Base-by-base conservation (phyloP, 2,113 vertebrate species). In the Elephantulus edwardii region DNA sequence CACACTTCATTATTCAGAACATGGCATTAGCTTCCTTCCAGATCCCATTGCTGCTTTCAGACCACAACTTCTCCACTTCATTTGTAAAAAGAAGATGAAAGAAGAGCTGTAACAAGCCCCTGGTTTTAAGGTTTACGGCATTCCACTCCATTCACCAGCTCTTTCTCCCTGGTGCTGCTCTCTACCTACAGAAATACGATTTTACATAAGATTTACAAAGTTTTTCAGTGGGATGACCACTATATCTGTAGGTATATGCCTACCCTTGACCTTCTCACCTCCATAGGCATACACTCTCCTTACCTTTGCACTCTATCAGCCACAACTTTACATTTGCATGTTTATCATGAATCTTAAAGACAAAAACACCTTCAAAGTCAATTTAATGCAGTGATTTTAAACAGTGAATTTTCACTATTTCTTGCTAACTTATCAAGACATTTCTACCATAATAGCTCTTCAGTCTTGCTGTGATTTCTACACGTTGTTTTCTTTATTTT, bases 201-300 rank as follows among this genome's bases (percentile, higher is more conserved):
- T 62, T 13, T 50, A n/a, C 5, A 35, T 28, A 28, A 7, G 22
- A 50, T 50, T 50, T 50, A 50, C 9, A 50, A 16, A 30, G 60
- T 11, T 24, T 60, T 64, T 38, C 58, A 66, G 28, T 13, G 3
- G 40, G 79, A 8, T 33, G 22, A 46, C 83, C 33, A 42, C 44
- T 7, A 19, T 8, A 33, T 14, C 8, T 30, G 3, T 0, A 6
- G 38, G 1, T 9, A 40, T 2, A 58, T 64, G 9, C 13, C 42
- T 14, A 16, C 9, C 38, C 13, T 22, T 33, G 48, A 58, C 14
- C 4, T 13, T 48, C 19, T 19, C 11, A 30, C n/a, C n/a, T 50
- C 13, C 58, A 8, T 13, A 6, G 60, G 38, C 10, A 33, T 58
- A 19, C 1, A 0, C 1, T 20, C 22, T 22, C 8, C 50, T 33